Evolutionary conservation across 1,140 invertebrate genomes (phyloP), one percentile per base, ranked within the genome.

Genomic region (Trichogramma pretiosum): DNA sequence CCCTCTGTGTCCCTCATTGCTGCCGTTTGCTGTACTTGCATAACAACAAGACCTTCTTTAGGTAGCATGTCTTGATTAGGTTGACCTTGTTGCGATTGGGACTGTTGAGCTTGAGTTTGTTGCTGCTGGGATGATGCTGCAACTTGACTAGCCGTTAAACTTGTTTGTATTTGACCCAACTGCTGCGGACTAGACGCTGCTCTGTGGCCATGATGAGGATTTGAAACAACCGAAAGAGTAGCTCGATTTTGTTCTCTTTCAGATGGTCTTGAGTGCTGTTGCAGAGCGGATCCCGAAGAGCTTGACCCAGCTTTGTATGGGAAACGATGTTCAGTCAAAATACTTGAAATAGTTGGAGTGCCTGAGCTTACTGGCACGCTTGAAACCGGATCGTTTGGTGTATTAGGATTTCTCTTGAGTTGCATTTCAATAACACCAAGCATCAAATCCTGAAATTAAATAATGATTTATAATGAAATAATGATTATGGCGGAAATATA

Each of bases 381-480:
- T 4, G 62, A 58, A 34, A 56, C 55, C 10, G 57, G 49, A 38
- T 53, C 64, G 46, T 57, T 66, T 4, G 73, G 70, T 40, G 67
- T 70, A 13, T 70, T 70, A 8, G 74, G 68, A 59, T 80, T 82
- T 54, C 82, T 82, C 64, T 80, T 79, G 2, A 87, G 60, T 43
- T 80, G 80, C 64, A 79, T 78, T 56, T 87, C 84, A 40, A 87
- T 87, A 30, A 86, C 81, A 52, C 81, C 81, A 30, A 81, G 65
- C 69, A 88, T 80, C 16, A 88, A 73, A 65, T 88, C 85, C 49
- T 51, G 7, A n/a, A n/a, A n/a, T n/a, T n/a, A n/a, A n/a, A n/a
- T n/a, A n/a, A n/a, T n/a, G n/a, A n/a, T n/a, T n/a, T n/a, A n/a
- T n/a, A n/a, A n/a, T n/a, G n/a, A n/a, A n/a, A n/a, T n/a, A n/a